Evolutionary conservation across 92 coral and sea anemone genomes (phyloP).

Genomic region (Porites cylindrica): DNA sequence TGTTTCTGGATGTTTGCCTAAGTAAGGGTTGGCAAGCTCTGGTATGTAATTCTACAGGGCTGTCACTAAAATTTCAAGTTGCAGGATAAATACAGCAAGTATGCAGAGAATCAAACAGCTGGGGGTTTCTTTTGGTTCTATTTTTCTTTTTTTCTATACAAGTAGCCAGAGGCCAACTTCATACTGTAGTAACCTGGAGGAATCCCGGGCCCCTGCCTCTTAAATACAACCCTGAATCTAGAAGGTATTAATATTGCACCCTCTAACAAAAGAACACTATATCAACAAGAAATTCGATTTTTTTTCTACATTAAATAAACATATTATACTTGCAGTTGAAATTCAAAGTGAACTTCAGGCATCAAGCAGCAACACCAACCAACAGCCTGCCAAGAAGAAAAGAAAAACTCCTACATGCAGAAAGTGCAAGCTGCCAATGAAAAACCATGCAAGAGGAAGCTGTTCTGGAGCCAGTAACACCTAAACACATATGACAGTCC

Average conservation of each 20-base stretch:
- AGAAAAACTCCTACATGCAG: conserved; percentile 45
- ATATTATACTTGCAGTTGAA: conserved; percentile 29
- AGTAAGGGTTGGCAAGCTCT: too few relatives aligned
- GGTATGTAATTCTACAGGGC: too few relatives aligned
- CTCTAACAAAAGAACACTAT: neutral
- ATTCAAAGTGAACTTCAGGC: conserved; percentile 42
- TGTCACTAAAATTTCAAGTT: too few relatives aligned
- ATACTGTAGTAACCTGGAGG: too few relatives aligned
- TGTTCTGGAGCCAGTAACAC: conserved; percentile 48
- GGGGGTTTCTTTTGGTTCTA: too few relatives aligned
- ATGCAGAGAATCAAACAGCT: too few relatives aligned
- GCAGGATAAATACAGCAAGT: too few relatives aligned
- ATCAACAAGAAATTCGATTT: neutral
- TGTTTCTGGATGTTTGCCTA: neutral
- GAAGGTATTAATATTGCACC: too few relatives aligned
- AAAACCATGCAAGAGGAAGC: conserved; percentile 42
- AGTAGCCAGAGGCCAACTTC: too few relatives aligned
- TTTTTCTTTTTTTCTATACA: too few relatives aligned
- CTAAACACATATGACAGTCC: conserved; percentile 21
- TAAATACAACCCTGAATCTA: too few relatives aligned
- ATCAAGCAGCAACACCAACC: conserved; percentile 26
- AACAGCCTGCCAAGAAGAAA: conserved; percentile 53
- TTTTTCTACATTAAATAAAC: neutral
- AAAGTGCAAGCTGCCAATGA: conserved; percentile 40
- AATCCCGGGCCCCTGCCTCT: too few relatives aligned